These are phyloP conservation scores for Muscidifurax raptorellus DNA, from an alignment of 1,140 invertebrate genomes.

Conservation along the genomic window DNA sequence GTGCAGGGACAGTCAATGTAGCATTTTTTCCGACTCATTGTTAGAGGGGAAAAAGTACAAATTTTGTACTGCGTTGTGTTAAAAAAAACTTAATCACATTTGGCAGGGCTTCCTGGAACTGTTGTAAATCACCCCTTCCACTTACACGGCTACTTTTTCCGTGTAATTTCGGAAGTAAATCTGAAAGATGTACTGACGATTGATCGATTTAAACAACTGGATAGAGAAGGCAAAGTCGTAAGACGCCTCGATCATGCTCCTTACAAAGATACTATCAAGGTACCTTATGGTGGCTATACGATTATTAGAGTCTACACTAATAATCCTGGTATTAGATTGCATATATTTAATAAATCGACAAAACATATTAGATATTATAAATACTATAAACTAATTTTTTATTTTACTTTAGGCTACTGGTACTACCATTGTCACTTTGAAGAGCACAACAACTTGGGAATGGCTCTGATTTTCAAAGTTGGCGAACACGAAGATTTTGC, in stretches of 20 bases:
- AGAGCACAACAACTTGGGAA: slow-evolving; percentile 73
- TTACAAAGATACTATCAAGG: slow-evolving; percentile 88
- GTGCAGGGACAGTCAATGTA: no score
- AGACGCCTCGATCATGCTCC: slow-evolving; percentile 85
- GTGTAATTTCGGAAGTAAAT: slow-evolving; percentile 85
- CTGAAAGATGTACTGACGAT: slow-evolving; percentile 79
- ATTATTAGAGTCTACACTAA: slow-evolving; percentile 71
- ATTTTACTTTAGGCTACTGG: slow-evolving; percentile 69
- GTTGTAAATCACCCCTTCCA: slow-evolving; percentile 90
- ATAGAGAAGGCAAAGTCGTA: slow-evolving; percentile 83
- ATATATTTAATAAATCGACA: background rate
- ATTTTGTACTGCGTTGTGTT: no score
- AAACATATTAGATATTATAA: background rate
- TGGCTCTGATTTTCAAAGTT: slow-evolving; percentile 74
- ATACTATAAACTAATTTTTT: background rate
- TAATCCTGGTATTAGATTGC: slow-evolving; percentile 5
- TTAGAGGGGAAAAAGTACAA: no score
- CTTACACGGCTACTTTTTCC: slow-evolving; percentile 88
- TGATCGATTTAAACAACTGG: slow-evolving; percentile 82
- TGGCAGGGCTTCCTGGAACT: background rate
- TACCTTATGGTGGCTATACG: slow-evolving; percentile 92
- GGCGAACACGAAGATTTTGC: slow-evolving; percentile 68
- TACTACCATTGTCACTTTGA: slow-evolving; percentile 75
- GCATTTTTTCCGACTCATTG: no score
- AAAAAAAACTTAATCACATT: background rate